Evolutionary conservation across 2,113 vertebrate species (phyloP), one percentile per base, ranked within the genome.

Genomic region (Nannospalax galili): DNA sequence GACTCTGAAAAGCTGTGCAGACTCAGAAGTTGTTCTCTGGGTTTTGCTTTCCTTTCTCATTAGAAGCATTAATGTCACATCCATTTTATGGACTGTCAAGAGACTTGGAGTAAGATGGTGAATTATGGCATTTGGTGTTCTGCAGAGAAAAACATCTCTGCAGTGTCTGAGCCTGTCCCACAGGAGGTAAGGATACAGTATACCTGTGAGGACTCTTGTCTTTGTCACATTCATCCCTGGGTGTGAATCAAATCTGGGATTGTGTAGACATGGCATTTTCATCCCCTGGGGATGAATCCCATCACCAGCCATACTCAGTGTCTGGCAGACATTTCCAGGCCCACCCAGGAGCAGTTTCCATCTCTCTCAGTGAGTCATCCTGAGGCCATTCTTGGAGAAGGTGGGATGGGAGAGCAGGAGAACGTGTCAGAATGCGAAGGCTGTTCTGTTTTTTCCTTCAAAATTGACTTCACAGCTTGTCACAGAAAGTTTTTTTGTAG

Each of bases 391-490:
- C 87, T 88, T 89, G 0, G 11, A 94, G 96, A 90, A 95, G 87
- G 92, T 92, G 94, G 81, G 94, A 69, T 24, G 74, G 60, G 58
- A 42, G 65, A 90, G 75, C 90, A 22, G 93, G 85, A 62, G 95
- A 90, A 95, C 85, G 96, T 94, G 96, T 88, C 65, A 75, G 90
- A 67, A 91, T 30, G 65, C 28, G 24, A 88, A 95, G 81, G 84
- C 85, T 94, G 91, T 78, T 96, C 91, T 75, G 78, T 85, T 75
- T 88, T 82, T 93, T 74, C 42, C 75, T 78, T 78, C 60, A 74
- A 90, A 90, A 90, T 91, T 40, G 85, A 92, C 73, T 72, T 79
- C 64, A 81, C 69, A 65, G 80, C 92, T 95, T 90, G 30, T 73
- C 56, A 78, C 26, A 20, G 45, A 30, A 70, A 65, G n/a, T 60